These are phyloP conservation scores for Carcina quercana DNA, from an alignment of 2,888 invertebrate genomes.

Conservation along the genomic window DNA sequence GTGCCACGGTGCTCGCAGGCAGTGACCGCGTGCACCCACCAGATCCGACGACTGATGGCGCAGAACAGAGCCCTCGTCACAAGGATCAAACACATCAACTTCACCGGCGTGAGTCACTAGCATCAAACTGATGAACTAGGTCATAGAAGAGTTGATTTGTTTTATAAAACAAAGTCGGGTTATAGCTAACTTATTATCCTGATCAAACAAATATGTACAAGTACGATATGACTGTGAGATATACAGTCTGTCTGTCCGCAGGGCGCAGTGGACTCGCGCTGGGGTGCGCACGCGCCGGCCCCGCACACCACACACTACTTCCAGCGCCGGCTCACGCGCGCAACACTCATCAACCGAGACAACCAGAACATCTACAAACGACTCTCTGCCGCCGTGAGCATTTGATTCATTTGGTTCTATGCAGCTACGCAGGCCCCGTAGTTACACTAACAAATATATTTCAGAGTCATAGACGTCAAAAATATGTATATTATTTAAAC, in stretches of 20 bases:
- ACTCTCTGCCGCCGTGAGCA: slow-evolving; percentile 32
- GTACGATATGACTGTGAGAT: too few relatives aligned
- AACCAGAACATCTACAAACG: slow-evolving; percentile 33
- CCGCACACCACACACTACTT: slow-evolving; percentile 20
- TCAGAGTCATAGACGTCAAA: too few relatives aligned
- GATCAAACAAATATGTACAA: too few relatives aligned
- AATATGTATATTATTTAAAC: too few relatives aligned
- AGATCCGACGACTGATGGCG: slow-evolving; percentile 6
- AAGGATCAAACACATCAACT: slow-evolving; percentile 29
- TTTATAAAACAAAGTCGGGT: too few relatives aligned
- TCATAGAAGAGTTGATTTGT: too few relatives aligned
- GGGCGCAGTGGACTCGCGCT: slow-evolving; percentile 51
- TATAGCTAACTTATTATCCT: too few relatives aligned
- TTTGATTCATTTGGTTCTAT: neutral
- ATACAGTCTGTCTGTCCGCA: slow-evolving; percentile 14
- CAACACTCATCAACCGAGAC: slow-evolving; percentile 18
- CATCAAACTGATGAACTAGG: too few relatives aligned
- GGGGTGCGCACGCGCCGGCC: slow-evolving; percentile 22
- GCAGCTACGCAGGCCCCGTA: neutral
- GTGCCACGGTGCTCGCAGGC: slow-evolving; percentile 6
- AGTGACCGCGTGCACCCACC: slow-evolving; percentile 18
- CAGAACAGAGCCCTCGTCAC: slow-evolving; percentile 33
- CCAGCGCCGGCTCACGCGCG: slow-evolving; percentile 24
- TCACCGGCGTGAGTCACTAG: slow-evolving; percentile 26
- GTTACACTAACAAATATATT: too few relatives aligned